Base-by-base conservation (phyloP, 2,888 invertebrate genomes). In the Troides aeacus region DNA sequence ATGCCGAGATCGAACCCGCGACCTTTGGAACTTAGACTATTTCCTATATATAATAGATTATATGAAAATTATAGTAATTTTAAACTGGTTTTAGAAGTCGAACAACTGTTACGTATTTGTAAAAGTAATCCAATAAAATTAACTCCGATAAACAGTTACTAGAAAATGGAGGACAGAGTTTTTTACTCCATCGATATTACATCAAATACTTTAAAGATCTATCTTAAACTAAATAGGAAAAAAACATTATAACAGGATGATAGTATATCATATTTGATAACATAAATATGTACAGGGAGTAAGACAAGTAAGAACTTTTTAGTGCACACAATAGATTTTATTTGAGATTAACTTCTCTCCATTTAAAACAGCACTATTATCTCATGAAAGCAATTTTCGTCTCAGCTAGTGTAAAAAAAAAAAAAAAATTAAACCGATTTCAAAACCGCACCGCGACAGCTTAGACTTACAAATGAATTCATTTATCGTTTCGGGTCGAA, bases 401-500 rank as follows among this genome's bases (percentile, higher is more conserved):
- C 62, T 62, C 6, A 21, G n/a, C 62, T 58, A 36, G 50, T 42
- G 59, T 53, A 57, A 64, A 68, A 53, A 39, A 64, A 68, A 50
- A 39, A 67, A 68, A 64, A 68, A 68, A 23, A 64, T 64, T 59
- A 60, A 68, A 59, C 58, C 59, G 58, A 53, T 68, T 63, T 59
- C 18, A 36, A 63, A 63, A 68, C 63, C 63, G 64, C 58, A 39
- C 59, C 21, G 63, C 53, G 68, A 60, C 63, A 64, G 64, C 60
- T 60, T 39, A 63, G 68, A 23, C 60, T 68, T 68, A 68, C 63
- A 68, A 68, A 63, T 63, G 58, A 68, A 68, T 68, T 63, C 68
- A 68, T 68, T 68, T 68, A 68, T 68, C 68, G 68, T 63, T 63
- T 59, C 68, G 63, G 50, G 58, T 50, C 24, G 8, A 59, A 53